Percentiles rank a stretch among this genome's conserved stretches.
These are phyloP conservation scores for Tapera naevia DNA, from an alignment of 2,797 vertebrate genomes.

Conservation along the genomic window DNA sequence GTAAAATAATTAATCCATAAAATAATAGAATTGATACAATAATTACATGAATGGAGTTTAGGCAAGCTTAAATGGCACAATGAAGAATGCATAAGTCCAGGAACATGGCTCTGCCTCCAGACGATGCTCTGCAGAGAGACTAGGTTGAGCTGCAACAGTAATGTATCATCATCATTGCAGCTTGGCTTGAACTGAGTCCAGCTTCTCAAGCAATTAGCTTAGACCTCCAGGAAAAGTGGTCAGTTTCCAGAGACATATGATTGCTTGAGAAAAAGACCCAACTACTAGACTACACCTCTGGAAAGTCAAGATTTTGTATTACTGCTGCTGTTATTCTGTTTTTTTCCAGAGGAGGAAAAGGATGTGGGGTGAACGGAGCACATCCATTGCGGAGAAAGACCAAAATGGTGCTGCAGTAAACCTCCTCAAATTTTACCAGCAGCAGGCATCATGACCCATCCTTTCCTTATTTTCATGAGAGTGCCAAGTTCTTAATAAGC, in stretches of 20 bases:
- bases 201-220: background rate
- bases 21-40: background rate
- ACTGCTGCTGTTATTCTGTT: background rate
- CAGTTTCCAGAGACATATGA: background rate
- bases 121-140: background rate
- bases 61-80: background rate
- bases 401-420: background rate
- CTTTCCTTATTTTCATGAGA: background rate
- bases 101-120: background rate
- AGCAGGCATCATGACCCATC: fast-evolving
- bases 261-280: background rate
- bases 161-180: background rate
- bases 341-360: background rate
- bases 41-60: background rate
- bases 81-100: background rate
- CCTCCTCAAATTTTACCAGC: background rate
- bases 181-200: background rate
- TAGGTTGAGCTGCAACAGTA: background rate
- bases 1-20: background rate
- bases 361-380: background rate
- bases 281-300: background rate
- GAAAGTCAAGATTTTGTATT: background rate
- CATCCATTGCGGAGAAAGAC: background rate
- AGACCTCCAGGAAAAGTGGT: background rate
- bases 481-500: background rate